Evolutionary conservation across 2,797 vertebrate genomes (phyloP).

Genomic region (Psittacula derbiana): DNA sequence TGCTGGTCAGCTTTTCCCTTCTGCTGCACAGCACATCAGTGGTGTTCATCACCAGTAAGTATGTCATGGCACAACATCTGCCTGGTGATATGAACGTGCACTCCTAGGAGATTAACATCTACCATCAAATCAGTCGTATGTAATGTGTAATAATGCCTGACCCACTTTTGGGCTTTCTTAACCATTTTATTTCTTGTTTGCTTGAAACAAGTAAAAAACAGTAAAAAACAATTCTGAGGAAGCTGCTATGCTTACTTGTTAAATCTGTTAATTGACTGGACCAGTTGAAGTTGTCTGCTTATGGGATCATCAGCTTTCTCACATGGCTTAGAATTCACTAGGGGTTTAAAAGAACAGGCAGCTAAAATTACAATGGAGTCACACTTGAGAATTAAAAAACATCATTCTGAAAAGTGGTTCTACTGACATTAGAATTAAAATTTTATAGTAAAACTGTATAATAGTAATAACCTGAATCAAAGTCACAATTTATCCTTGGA

Average conservation of each 20-base stretch:
- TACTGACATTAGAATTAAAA: background rate
- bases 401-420: background rate
- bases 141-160: background rate
- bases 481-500: background rate
- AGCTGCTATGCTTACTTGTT: conserved; percentile 73
- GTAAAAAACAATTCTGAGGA: background rate
- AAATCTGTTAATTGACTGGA: conserved; percentile 70
- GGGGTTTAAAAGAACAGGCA: conserved; percentile 51
- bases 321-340: conserved; percentile 70
- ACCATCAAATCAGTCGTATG: background rate
- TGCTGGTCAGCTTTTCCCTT: background rate
- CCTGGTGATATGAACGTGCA: fast-evolving
- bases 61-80: background rate
- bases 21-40: background rate
- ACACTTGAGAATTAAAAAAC: background rate
- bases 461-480: background rate
- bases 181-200: background rate
- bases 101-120: background rate
- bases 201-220: background rate
- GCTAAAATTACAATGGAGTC: conserved; percentile 23
- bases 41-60: background rate
- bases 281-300: conserved; percentile 71
- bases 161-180: background rate
- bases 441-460: background rate
- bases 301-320: conserved; percentile 63